Percentiles rank a stretch among this genome's conserved stretches.
phyloP scores from a whole-genome alignment of 2,797 vertebrate species.

The Podarcis siculus region DNA sequence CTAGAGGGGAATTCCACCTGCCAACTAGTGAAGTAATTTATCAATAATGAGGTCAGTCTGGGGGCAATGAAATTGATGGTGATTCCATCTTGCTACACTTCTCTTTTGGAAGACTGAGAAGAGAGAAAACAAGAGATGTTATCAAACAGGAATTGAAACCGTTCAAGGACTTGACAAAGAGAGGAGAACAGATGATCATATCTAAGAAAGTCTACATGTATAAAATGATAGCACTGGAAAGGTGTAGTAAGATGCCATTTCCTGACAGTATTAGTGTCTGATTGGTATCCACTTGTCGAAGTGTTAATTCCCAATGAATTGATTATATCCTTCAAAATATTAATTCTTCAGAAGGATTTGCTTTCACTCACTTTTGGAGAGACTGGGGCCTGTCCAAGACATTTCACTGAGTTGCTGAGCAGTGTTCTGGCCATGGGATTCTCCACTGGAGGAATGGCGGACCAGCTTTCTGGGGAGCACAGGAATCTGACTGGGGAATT shows the following conservation, averaged over 20 bases:
- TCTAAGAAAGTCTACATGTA: background rate
- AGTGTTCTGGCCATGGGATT: too few relatives aligned
- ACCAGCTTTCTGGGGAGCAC: too few relatives aligned
- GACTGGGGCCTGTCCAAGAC: background rate
- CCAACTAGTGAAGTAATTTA: slow-evolving; percentile 4
- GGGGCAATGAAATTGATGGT: slow-evolving; percentile 16
- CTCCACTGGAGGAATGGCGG: too few relatives aligned
- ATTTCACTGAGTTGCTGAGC: too few relatives aligned
- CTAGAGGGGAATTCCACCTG: background rate
- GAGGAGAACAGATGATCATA: background rate
- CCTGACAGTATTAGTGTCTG: background rate
- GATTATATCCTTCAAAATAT: background rate
- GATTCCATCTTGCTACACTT: slow-evolving; percentile 27
- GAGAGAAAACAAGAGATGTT: background rate
- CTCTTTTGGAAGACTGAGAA: slow-evolving; percentile 5
- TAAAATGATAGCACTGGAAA: background rate
- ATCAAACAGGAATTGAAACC: background rate
- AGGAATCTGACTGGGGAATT: too few relatives aligned
- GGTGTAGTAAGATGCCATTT: background rate
- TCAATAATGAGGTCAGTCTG: background rate
- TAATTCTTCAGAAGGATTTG: background rate
- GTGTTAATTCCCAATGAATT: background rate
- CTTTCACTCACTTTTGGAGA: background rate
- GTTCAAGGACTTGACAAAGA: background rate
- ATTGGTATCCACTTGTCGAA: background rate